Percentiles rank a stretch among this genome's conserved stretches.
Evolutionary conservation across 2,888 invertebrate genomes (phyloP).

Genomic region (Zhuqinia jingwanae): DNA sequence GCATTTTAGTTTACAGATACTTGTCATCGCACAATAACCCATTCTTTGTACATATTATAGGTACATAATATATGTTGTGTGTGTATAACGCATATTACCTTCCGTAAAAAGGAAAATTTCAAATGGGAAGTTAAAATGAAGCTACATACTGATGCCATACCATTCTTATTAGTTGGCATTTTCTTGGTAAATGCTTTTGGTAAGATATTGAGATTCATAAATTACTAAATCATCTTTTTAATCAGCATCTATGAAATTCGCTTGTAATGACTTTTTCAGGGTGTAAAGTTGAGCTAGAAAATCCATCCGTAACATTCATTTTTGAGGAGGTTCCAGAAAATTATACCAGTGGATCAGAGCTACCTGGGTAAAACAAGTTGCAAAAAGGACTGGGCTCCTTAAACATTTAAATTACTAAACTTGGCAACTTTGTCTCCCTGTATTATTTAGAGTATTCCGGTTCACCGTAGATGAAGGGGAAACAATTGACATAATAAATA

Average conservation of each 20-base stretch:
- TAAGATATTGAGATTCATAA: not conserved
- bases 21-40: no score
- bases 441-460: no score
- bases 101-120: no score
- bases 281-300: not conserved
- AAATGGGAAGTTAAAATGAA: not conserved
- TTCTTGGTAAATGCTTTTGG: conserved; percentile 4
- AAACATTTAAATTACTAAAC: no score
- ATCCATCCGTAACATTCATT: not conserved
- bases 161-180: not conserved
- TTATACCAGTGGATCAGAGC: not conserved
- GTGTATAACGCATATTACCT: no score
- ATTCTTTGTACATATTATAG: no score
- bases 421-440: no score
- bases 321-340: not conserved
- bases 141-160: not conserved
- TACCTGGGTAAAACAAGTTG: conserved; percentile 26
- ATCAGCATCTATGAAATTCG: not conserved
- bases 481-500: not conserved
- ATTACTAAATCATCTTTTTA: no score
- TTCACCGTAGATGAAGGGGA: not conserved
- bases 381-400: no score
- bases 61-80: no score
- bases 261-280: conserved; percentile 1
- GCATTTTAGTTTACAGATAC: no score